A percentile compares a stretch with the other conserved stretches of the same genome.
phyloP scores from a whole-genome alignment of 2,113 vertebrate species.

The Phocoena phocoena region DNA sequence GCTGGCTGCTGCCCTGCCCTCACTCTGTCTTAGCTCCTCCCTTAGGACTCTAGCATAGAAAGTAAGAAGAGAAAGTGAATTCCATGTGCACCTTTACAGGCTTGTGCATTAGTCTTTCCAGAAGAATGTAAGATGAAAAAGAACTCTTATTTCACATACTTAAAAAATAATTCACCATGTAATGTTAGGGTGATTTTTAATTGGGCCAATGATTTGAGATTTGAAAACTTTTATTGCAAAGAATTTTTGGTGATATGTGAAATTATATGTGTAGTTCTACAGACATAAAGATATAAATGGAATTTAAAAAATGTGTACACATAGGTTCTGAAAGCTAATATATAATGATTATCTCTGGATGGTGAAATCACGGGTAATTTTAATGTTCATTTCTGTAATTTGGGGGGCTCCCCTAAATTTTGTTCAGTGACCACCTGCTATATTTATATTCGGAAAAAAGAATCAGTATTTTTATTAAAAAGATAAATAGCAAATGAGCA shows the following conservation, averaged over 20 bases:
- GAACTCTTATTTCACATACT: background rate
- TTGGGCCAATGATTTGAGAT: background rate
- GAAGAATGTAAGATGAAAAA: background rate
- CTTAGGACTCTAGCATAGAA: background rate
- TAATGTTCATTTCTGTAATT: background rate
- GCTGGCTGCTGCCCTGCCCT: background rate
- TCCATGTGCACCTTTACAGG: background rate
- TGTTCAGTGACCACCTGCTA: background rate
- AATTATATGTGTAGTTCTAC: background rate
- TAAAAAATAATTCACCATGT: background rate
- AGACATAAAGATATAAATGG: background rate
- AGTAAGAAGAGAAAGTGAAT: conserved; percentile 1
- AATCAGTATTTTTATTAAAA: conserved; percentile 9
- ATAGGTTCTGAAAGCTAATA: background rate
- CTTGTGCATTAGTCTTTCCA: background rate
- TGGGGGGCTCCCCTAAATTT: background rate
- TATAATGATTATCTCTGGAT: background rate
- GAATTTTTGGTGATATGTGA: background rate
- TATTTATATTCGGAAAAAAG: conserved; percentile 26
- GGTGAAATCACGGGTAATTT: background rate
- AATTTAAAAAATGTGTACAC: background rate
- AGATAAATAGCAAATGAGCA: background rate
- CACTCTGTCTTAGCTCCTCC: background rate
- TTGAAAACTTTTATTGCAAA: background rate
- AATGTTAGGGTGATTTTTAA: background rate